Evolutionary conservation across 2,113 vertebrate genomes (phyloP).

Genomic region (Leucopternis melanops): DNA sequence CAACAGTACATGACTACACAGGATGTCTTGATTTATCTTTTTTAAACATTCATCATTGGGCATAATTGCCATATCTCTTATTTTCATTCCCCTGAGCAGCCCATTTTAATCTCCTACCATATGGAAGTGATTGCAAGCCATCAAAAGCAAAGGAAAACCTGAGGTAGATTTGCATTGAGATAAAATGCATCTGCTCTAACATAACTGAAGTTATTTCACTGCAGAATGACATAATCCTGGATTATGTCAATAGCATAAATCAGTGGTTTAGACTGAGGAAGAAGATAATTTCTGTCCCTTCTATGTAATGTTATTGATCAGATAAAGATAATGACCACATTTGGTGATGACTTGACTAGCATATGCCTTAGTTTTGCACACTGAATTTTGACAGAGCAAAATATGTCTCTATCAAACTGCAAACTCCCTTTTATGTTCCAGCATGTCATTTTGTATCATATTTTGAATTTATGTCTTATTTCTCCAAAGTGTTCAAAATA

Average conservation of each 20-base stretch:
- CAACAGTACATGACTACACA: background rate
- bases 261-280: background rate
- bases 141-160: conserved; percentile 12
- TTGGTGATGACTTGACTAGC: background rate
- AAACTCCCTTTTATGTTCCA: background rate
- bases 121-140: conserved; percentile 42
- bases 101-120: conserved; percentile 25
- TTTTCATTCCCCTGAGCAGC: conserved; percentile 37
- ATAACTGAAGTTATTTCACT: background rate
- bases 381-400: background rate
- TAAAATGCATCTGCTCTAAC: background rate
- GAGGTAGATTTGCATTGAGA: background rate
- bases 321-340: background rate
- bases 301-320: background rate
- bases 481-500: background rate
- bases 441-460: background rate
- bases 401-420: background rate
- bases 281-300: background rate
- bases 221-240: background rate
- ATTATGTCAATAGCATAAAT: background rate
- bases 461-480: background rate
- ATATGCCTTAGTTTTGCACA: background rate
- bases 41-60: conserved; percentile 36
- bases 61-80: conserved; percentile 31
- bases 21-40: conserved; percentile 35